Evolutionary conservation across 2,113 vertebrate species (phyloP).

Genomic region (Benitochromis conjunctus): DNA sequence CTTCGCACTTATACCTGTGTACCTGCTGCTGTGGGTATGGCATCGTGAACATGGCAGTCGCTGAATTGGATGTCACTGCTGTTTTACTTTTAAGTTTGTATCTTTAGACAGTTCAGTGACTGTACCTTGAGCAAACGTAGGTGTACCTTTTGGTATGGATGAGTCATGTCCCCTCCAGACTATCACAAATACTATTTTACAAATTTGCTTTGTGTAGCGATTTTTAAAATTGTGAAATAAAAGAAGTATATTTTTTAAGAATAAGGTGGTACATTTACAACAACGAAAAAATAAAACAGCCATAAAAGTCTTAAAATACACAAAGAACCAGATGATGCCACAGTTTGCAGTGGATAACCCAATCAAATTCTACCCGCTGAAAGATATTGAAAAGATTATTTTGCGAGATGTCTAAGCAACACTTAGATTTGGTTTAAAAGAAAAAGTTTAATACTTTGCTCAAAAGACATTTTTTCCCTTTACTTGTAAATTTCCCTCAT

Average conservation of each 20-base stretch:
- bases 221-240: no score
- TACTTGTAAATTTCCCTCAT: neutral
- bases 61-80: neutral
- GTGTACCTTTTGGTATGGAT: neutral
- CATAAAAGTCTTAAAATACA: neutral
- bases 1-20: neutral
- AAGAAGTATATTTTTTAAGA: neutral
- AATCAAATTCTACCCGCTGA: neutral
- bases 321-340: neutral
- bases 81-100: neutral
- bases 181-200: neutral
- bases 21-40: neutral
- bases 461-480: neutral
- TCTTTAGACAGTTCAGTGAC: neutral
- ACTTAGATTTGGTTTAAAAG: neutral
- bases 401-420: neutral
- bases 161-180: neutral
- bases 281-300: neutral
- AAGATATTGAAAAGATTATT: neutral
- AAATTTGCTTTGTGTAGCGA: neutral
- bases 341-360: neutral
- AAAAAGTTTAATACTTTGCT: neutral
- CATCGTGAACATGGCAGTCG: neutral
- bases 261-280: neutral
- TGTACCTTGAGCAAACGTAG: neutral